Evolutionary conservation across 2,113 vertebrate species (phyloP), one percentile per base, ranked within the genome.

Genomic region (Hiodon tergisus): DNA sequence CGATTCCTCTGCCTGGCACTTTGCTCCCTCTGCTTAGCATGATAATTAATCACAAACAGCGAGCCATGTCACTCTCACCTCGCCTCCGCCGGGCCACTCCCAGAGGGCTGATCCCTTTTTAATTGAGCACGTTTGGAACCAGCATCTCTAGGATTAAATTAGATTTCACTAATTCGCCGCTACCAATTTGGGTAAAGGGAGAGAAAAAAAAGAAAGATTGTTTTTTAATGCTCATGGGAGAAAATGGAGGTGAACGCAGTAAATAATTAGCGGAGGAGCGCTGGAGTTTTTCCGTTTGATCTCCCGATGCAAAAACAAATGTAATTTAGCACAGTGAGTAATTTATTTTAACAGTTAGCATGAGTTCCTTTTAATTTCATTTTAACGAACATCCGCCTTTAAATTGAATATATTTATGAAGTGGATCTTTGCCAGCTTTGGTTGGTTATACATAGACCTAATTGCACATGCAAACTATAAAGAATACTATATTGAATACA

Each of bases 271-370:
- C 78, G 14, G 81, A 82, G 85, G 84, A 88, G 86, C 87, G 83
- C 86, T 82, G 85, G 87, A 85, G 86, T 87, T 83, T 81, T 73
- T 80, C 82, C 77, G 85, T 90, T 90, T 90, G 87, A 92, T 91
- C 88, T 89, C 72, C 87, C 87, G 86, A 90, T 87, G 85, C 86
- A 88, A 83, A 85, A 88, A 87, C 87, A 88, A 90, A 90, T 89
- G 87, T 86, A 88, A 89, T 90, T 90, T 90, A 89, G 87, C 80
- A 78, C 87, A 80, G 85, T 78, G 61, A 89, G 87, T 90, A 86
- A 91, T 91, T 90, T 88, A 85, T 88, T 89, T 89, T 87, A 90
- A 85, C 87, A 86, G 87, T 89, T 87, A 90, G 89, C 87, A 84
- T 81, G 85, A 84, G 81, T 87, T 88, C 82, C 87, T 87, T 90